A percentile compares a stretch with the other conserved stretches of the same genome.
Conservation (phyloP, 2,888 invertebrate species). For the Lordiphosa fenestrarum region DNA sequence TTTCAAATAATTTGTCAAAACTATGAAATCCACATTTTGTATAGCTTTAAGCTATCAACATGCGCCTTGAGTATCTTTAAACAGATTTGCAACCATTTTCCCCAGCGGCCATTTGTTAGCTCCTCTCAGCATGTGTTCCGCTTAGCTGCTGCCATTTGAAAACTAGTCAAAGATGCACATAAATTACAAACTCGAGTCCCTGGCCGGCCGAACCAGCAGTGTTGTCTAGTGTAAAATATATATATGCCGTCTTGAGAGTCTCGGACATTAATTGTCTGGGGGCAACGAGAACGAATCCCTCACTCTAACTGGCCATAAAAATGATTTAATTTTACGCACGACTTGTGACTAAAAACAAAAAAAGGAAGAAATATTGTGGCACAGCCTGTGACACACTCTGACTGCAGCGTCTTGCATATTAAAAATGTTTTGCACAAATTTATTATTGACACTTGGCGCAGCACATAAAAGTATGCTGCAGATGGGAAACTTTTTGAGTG, state of each 20-base stretch:
- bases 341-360: slow-evolving; percentile 29
- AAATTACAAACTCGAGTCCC: slow-evolving; percentile 34
- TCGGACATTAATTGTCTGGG: slow-evolving; percentile 52
- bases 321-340: slow-evolving; percentile 71
- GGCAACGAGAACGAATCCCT: slow-evolving; percentile 22
- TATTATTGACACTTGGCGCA: slow-evolving; percentile 38
- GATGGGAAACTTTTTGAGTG: slow-evolving; percentile 25
- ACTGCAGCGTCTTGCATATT: slow-evolving; percentile 29
- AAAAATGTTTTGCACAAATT: slow-evolving; percentile 39
- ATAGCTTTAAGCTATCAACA: not conserved
- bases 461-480: slow-evolving; percentile 25
- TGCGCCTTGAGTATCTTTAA: slow-evolving; percentile 8
- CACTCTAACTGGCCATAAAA: slow-evolving; percentile 54
- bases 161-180: slow-evolving; percentile 46
- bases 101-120: slow-evolving; percentile 6
- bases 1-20: no score
- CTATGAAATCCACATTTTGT: no score
- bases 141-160: slow-evolving; percentile 45
- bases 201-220: slow-evolving; percentile 22
- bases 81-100: slow-evolving; percentile 34
- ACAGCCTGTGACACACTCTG: slow-evolving; percentile 21
- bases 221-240: slow-evolving; percentile 45
- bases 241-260: slow-evolving; percentile 27
- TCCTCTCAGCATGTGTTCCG: slow-evolving; percentile 42
- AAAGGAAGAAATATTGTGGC: slow-evolving; percentile 7